A percentile compares a stretch with the other conserved stretches of the same genome.
These are phyloP conservation scores for Drosophila antonietae DNA, from an alignment of 2,888 invertebrate species.

Conservation along the genomic window DNA sequence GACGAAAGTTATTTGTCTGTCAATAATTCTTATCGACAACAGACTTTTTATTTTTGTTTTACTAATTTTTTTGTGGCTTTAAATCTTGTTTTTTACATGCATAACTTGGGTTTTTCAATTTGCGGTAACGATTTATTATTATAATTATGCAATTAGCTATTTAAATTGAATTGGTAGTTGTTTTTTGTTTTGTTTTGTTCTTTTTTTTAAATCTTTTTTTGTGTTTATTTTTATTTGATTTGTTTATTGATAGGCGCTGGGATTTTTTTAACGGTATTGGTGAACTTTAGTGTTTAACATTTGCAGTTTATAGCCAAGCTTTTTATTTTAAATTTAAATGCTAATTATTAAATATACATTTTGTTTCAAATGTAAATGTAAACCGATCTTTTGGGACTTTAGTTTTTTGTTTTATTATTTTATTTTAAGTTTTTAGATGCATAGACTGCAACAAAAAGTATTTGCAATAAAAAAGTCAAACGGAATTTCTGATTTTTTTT, in stretches of 20 bases:
- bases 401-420: constrained; percentile 19
- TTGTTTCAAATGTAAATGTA: constrained; percentile 61
- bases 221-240: background rate
- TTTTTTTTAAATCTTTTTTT: background rate
- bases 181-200: background rate
- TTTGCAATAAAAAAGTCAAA: constrained; percentile 45
- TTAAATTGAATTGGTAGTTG: constrained; percentile 73
- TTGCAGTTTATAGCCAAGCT: constrained; percentile 69
- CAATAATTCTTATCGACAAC: constrained; percentile 84
- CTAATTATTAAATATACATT: constrained; percentile 68
- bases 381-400: constrained; percentile 54
- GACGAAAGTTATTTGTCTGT: constrained; percentile 85
- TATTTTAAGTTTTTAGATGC: constrained; percentile 29
- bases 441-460: constrained; percentile 40
- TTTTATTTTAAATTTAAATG: constrained; percentile 66
- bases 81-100: constrained; percentile 63
- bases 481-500: constrained; percentile 50
- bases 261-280: constrained; percentile 42
- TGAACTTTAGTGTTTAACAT: constrained; percentile 65
- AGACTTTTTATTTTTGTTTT: constrained; percentile 78
- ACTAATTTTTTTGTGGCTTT: constrained; percentile 58
- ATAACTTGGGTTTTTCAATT: constrained; percentile 63
- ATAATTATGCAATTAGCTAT: constrained; percentile 74
- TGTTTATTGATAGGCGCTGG: constrained; percentile 47
- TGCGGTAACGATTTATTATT: constrained; percentile 67